phyloP scores from a whole-genome alignment of 37 sponge, comb jelly and placozoan species.

The Tethya wilhelma region DNA sequence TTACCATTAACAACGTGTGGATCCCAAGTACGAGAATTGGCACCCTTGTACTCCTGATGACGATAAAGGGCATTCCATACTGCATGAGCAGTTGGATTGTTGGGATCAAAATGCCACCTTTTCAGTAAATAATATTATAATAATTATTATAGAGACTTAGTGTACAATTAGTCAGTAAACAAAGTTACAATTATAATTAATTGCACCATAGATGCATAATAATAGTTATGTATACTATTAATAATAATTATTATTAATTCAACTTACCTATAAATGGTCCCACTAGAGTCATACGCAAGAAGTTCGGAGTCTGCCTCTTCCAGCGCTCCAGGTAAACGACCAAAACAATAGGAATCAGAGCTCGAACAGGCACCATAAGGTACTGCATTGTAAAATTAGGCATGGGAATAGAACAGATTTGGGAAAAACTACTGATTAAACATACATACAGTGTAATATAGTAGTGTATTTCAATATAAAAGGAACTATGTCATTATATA shows the following conservation, averaged over 20 bases:
- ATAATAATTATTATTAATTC: not conserved
- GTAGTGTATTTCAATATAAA: no score
- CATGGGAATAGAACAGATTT: not conserved
- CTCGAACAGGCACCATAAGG: slow-evolving; percentile 9
- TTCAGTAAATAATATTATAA: not conserved
- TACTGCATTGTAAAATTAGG: slow-evolving; percentile 2
- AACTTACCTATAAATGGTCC: slow-evolving; percentile 12
- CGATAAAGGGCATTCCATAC: slow-evolving; percentile 14
- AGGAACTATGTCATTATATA: no score
- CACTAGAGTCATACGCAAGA: slow-evolving; percentile 3
- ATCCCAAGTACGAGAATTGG: not conserved
- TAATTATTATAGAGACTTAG: not conserved
- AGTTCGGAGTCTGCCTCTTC: slow-evolving; percentile 1
- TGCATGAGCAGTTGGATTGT: slow-evolving; percentile 31
- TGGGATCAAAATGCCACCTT: slow-evolving; percentile 17
- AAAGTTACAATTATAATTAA: not conserved
- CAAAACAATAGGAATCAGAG: slow-evolving; percentile 8
- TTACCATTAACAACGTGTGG: slow-evolving; percentile 6
- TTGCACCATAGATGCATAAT: not conserved
- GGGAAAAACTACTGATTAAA: not conserved
- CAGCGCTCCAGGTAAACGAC: slow-evolving; percentile 16
- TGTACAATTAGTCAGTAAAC: no score
- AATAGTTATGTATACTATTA: not conserved
- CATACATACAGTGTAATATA: not conserved
- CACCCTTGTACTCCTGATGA: slow-evolving; percentile 1